These are phyloP conservation scores for Elaphurus davidianus DNA, from an alignment of 2,113 vertebrate species.

Conservation along the genomic window DNA sequence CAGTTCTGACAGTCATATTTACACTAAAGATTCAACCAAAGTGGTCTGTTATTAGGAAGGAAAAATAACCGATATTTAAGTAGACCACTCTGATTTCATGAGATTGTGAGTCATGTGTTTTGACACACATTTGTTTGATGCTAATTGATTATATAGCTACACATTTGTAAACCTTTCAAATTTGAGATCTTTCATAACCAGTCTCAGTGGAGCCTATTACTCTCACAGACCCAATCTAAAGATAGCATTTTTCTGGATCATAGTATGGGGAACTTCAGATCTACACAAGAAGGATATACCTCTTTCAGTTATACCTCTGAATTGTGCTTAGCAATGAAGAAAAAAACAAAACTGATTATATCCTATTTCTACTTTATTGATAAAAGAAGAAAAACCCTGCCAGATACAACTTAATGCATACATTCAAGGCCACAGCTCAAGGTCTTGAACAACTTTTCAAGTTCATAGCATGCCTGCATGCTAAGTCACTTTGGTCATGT, in stretches of 20 bases:
- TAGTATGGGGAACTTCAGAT: not conserved
- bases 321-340: not conserved
- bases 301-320: not conserved
- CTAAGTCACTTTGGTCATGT: no score
- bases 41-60: not conserved
- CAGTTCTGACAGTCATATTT: not conserved
- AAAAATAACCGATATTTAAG: not conserved
- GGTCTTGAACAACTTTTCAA: not conserved
- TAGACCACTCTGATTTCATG: not conserved
- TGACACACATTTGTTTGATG: not conserved
- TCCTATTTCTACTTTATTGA: not conserved
- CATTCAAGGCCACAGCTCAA: not conserved
- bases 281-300: not conserved
- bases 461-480: not conserved
- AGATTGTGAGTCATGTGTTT: not conserved
- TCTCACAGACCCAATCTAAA: not conserved
- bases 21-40: not conserved
- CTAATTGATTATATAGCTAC: not conserved
- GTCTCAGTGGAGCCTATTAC: not conserved
- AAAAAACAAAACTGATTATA: not conserved
- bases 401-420: not conserved
- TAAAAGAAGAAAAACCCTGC: not conserved
- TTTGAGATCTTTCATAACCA: not conserved
- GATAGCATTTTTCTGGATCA: not conserved
- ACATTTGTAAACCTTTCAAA: not conserved